Percentiles rank a stretch among this genome's conserved stretches.
Conservation (phyloP, 2,888 invertebrate genomes). For the Andrena marginata region DNA sequence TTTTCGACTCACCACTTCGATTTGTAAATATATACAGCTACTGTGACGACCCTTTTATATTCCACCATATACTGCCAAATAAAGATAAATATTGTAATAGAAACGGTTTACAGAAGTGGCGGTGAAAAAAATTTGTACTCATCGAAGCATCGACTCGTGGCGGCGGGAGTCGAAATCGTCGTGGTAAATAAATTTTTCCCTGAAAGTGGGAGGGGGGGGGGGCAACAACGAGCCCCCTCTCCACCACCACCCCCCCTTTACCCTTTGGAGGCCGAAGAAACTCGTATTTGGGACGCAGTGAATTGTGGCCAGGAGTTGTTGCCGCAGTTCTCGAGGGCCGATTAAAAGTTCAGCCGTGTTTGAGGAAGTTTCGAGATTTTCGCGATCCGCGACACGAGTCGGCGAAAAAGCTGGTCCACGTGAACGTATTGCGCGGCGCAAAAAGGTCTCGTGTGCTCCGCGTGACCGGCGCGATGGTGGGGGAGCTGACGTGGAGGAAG, state of each 20-base stretch:
- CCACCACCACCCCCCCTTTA: not conserved
- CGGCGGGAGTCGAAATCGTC: not conserved
- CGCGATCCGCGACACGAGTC: not conserved
- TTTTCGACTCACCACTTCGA: no score
- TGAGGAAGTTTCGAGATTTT: constrained; percentile 7
- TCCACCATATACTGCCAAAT: no score
- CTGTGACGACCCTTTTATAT: no score
- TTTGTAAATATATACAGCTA: no score
- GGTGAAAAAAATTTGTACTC: not conserved
- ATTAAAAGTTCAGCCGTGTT: constrained; percentile 16
- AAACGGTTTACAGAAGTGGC: not conserved
- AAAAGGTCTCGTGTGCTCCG: not conserved
- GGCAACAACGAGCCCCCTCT: not conserved
- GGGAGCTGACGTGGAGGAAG: no score
- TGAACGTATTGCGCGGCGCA: constrained; percentile 9
- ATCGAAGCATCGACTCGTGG: not conserved
- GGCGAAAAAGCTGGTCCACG: not conserved
- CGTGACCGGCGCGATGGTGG: not conserved
- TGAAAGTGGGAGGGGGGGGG: not conserved
- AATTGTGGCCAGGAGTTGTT: constrained; percentile 2
- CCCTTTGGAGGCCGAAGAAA: not conserved
- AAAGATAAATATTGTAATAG: no score
- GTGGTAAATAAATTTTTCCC: not conserved
- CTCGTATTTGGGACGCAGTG: not conserved
- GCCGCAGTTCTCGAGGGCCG: not conserved